A percentile compares a stretch with the other conserved stretches of the same genome.
phyloP scores from a whole-genome alignment of 2,113 vertebrate genomes.

The Hyla sarda region DNA sequence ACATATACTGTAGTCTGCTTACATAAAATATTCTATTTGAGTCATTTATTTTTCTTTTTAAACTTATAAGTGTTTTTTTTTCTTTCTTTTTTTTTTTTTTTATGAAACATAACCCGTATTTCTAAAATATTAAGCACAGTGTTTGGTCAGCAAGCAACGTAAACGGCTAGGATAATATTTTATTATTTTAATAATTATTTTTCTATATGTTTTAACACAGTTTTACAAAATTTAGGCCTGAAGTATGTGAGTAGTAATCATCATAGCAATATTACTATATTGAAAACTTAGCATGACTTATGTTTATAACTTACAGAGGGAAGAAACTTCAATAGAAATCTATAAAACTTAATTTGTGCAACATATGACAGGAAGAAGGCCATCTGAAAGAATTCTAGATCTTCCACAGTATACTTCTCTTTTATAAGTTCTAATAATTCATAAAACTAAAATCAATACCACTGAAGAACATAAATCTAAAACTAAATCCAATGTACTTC shows the following conservation, averaged over 20 bases:
- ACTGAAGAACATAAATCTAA: too few relatives aligned
- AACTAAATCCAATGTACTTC: too few relatives aligned
- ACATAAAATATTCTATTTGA: constrained; percentile 1
- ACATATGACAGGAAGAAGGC: not conserved
- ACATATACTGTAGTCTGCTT: not conserved
- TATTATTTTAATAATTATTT: not conserved
- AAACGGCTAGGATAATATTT: not conserved
- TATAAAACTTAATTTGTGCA: not conserved
- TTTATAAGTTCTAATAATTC: too few relatives aligned
- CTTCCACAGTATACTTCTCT: too few relatives aligned
- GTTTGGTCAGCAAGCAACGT: constrained; percentile 65
- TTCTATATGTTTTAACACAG: not conserved
- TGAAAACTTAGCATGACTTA: not conserved
- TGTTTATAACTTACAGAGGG: not conserved
- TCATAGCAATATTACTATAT: not conserved
- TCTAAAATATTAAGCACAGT: constrained; percentile 66
- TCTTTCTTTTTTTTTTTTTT: constrained; percentile 9
- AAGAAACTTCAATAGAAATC: not conserved
- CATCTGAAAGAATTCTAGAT: too few relatives aligned
- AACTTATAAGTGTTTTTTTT: not conserved
- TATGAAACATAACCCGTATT: constrained; percentile 64
- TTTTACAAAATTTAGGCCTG: not conserved
- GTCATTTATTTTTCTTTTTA: not conserved
- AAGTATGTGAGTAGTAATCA: not conserved
- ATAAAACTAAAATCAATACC: too few relatives aligned